Percentiles rank a stretch among this genome's conserved stretches.
phyloP scores from a whole-genome alignment of 2,797 vertebrate species.

The Echiichthys vipera region DNA sequence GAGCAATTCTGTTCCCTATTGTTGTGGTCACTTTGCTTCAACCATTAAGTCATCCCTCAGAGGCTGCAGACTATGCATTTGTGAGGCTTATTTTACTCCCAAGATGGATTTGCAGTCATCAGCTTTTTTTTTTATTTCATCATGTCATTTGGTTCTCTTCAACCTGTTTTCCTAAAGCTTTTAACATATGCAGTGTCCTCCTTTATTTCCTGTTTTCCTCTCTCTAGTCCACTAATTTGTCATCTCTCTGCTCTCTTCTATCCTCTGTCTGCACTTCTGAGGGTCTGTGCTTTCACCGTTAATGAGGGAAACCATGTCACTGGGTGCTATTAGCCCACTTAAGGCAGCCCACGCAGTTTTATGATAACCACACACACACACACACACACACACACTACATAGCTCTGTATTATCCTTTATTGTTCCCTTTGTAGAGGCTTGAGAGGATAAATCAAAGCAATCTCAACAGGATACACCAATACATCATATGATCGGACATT shows the following conservation, averaged over 20 bases:
- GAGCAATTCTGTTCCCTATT: constrained; percentile 27
- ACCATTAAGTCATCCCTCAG: constrained; percentile 47
- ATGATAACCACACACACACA: constrained; percentile 39
- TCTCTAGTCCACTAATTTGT: not conserved
- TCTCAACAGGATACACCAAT: constrained; percentile 5
- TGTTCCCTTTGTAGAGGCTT: constrained; percentile 15
- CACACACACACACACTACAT: constrained; percentile 9
- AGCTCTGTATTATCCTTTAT: constrained; percentile 34
- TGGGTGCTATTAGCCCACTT: constrained; percentile 63
- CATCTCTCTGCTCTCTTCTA: constrained; percentile 1
- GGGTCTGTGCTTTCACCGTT: constrained; percentile 33
- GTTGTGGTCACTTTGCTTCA: constrained; percentile 35
- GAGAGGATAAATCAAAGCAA: constrained; percentile 21
- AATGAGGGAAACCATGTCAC: constrained; percentile 49
- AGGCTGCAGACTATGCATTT: constrained; percentile 13
- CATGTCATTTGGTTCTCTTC: not conserved
- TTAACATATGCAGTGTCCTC: constrained; percentile 1
- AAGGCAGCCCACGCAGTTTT: constrained; percentile 56
- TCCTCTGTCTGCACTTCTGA: constrained; percentile 12
- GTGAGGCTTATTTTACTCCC: not conserved
- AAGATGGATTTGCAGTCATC: not conserved
- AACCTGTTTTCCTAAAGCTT: not conserved
- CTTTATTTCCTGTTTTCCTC: not conserved
- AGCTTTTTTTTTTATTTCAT: not conserved
- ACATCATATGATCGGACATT: not conserved